Conservation (phyloP, 2,113 vertebrate species). For the Aspidoscelis tigris region DNA sequence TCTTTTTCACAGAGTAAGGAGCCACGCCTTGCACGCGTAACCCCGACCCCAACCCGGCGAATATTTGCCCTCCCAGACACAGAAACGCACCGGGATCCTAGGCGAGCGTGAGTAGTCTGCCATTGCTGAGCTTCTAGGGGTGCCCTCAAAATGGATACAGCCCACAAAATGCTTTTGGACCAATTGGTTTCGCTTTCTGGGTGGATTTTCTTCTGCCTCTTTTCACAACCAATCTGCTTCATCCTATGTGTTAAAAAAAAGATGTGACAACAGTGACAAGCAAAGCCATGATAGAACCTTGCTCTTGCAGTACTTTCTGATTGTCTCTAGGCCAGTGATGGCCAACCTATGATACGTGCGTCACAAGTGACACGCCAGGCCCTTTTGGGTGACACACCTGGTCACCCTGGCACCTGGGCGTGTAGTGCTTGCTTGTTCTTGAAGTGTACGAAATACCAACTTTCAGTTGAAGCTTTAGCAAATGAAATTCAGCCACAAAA, state of each 20-base stretch:
- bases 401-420: too few species aligned
- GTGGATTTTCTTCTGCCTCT: too few species aligned
- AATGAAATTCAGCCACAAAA: too few species aligned
- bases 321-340: too few species aligned
- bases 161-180: not conserved
- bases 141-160: not conserved
- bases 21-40: slow-evolving; percentile 81
- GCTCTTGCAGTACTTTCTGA: not conserved
- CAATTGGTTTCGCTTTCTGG: not conserved
- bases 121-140: not conserved
- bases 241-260: not conserved
- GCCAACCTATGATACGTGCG: too few species aligned
- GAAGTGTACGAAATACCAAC: too few species aligned
- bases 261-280: not conserved
- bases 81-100: slow-evolving; percentile 38
- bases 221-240: not conserved
- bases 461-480: too few species aligned
- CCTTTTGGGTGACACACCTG: too few species aligned
- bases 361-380: too few species aligned
- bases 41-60: slow-evolving; percentile 78
- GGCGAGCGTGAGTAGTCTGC: slow-evolving; percentile 54
- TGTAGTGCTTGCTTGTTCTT: too few species aligned
- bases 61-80: slow-evolving; percentile 59
- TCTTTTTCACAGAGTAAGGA: slow-evolving; percentile 72
- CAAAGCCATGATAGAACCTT: not conserved